Percentiles rank a stretch among this genome's conserved stretches.
Evolutionary conservation across 2,888 invertebrate species (phyloP).

Genomic region (Ypsolopha sequella): DNA sequence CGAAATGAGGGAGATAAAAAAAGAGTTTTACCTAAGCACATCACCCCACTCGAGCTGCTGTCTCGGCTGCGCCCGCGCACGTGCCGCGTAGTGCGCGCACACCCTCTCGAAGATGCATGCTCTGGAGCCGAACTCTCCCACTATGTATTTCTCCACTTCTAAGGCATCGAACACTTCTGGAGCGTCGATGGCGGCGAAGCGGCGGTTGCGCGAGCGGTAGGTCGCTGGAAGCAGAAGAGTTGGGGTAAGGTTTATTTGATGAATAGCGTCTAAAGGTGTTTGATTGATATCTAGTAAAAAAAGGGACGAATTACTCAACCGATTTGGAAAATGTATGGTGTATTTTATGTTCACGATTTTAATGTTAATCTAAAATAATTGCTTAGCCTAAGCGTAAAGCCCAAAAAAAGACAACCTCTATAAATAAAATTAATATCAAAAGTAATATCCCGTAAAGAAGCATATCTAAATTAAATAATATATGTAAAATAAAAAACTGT

Average conservation of each 20-base stretch:
- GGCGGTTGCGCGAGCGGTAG: conserved; percentile 75
- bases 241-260: background rate
- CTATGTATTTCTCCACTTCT: conserved; percentile 84
- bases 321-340: too few relatives aligned
- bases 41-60: conserved; percentile 78
- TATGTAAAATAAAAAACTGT: too few relatives aligned
- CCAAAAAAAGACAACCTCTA: too few relatives aligned
- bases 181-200: conserved; percentile 32
- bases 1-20: background rate
- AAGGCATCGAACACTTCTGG: conserved; percentile 68
- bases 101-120: conserved; percentile 86
- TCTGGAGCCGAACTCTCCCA: conserved; percentile 80
- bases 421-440: too few relatives aligned
- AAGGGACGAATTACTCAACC: too few relatives aligned
- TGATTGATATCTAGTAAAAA: too few relatives aligned
- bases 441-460: too few relatives aligned
- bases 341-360: too few relatives aligned
- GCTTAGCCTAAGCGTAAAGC: too few relatives aligned
- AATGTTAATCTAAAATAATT: too few relatives aligned
- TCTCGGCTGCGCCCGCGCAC: conserved; percentile 55
- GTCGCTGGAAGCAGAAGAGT: conserved; percentile 69
- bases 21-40: conserved; percentile 77
- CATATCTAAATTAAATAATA: too few relatives aligned
- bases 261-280: too few relatives aligned
- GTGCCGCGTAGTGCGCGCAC: conserved; percentile 78